phyloP scores from a whole-genome alignment of 92 coral and sea anemone species.

The Virgularia gustaviana region DNA sequence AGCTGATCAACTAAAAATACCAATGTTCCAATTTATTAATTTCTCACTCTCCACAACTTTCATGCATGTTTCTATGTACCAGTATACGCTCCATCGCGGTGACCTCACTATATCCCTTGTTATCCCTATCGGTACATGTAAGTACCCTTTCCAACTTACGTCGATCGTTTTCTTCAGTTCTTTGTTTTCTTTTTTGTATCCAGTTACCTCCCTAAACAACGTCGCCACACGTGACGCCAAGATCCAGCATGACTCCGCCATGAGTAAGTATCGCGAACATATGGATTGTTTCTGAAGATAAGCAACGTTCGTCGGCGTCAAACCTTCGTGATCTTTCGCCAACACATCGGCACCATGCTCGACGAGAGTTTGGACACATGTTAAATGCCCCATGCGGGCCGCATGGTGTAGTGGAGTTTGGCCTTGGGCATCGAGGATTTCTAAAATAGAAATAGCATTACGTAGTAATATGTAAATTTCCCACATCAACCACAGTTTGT shows the following conservation, averaged over 20 bases:
- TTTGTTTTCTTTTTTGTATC: conserved; percentile 65
- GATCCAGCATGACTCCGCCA: conserved; percentile 86
- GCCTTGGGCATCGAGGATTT: conserved; percentile 61
- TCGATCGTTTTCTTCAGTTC: conserved; percentile 68
- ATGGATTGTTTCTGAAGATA: conserved; percentile 76
- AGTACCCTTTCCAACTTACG: conserved; percentile 59
- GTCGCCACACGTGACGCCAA: conserved; percentile 72
- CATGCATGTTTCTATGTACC: background rate
- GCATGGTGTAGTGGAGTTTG: conserved; percentile 84
- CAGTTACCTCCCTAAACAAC: conserved; percentile 56
- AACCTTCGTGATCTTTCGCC: conserved; percentile 71
- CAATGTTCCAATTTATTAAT: background rate
- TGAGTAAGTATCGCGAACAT: conserved; percentile 79
- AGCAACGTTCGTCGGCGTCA: conserved; percentile 77
- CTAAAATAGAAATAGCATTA: conserved; percentile 39
- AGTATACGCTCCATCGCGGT: too few species aligned
- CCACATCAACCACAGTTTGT: too few species aligned
- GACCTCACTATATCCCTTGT: background rate
- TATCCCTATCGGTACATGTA: background rate
- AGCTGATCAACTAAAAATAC: too few species aligned
- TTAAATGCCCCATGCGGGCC: conserved; percentile 83
- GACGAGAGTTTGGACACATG: conserved; percentile 80
- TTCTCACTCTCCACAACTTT: background rate
- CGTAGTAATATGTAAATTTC: background rate
- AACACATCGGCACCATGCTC: conserved; percentile 83